phyloP scores from a whole-genome alignment of 2,797 vertebrate genomes.

The Champsocephalus gunnari region DNA sequence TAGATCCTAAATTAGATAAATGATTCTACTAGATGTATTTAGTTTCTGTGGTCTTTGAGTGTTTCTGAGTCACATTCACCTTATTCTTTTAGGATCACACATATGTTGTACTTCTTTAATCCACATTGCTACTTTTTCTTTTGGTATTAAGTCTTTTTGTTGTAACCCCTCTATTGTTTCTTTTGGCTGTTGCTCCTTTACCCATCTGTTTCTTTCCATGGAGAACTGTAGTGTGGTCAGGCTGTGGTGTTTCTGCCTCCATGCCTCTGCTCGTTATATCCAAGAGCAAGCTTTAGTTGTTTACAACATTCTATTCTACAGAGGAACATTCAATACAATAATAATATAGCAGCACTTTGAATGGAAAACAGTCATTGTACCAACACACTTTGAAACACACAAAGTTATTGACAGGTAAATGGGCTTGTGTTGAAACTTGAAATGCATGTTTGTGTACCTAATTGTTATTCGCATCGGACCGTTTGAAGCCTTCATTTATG shows the following conservation, averaged over 20 bases:
- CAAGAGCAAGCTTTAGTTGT: neutral
- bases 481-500: conserved; percentile 64
- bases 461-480: conserved; percentile 40
- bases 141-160: conserved; percentile 24
- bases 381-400: conserved; percentile 1
- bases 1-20: conserved; percentile 8
- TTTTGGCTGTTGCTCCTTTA: conserved; percentile 45
- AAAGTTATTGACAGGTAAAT: conserved; percentile 21
- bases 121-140: conserved; percentile 22
- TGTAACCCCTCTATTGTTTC: conserved; percentile 41
- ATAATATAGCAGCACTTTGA: conserved; percentile 4
- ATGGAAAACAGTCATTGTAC: conserved; percentile 5
- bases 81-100: conserved; percentile 15
- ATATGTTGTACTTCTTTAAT: conserved; percentile 30
- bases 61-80: conserved; percentile 26
- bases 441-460: conserved; percentile 33
- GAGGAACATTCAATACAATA: neutral
- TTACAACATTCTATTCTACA: conserved; percentile 5
- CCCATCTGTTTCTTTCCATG: conserved; percentile 40
- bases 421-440: conserved; percentile 26
- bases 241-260: conserved; percentile 47
- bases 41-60: conserved; percentile 16
- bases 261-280: conserved; percentile 14
- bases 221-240: conserved; percentile 49
- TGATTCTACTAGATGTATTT: too few relatives aligned